Conservation (phyloP, 2,888 invertebrate species). For the Drosophila stalkeri region DNA sequence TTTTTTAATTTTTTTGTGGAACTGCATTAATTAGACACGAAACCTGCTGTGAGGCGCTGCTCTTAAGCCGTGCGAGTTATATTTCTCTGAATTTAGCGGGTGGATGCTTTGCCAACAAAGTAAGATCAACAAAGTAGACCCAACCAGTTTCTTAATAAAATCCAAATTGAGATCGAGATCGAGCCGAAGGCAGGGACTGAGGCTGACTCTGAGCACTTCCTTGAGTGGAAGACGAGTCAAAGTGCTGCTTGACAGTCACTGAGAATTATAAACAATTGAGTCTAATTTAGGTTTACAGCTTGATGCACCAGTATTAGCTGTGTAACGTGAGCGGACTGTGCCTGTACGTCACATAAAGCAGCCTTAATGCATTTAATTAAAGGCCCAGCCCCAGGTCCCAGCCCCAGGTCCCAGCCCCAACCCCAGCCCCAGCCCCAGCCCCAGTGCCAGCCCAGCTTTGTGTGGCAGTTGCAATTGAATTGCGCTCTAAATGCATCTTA, state of each 20-base stretch:
- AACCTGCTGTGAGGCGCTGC: constrained; percentile 62
- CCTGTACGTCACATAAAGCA: constrained; percentile 29
- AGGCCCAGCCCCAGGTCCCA: constrained; percentile 41
- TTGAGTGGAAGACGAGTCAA: constrained; percentile 51
- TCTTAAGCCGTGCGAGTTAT: constrained; percentile 5
- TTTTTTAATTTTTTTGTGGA: constrained; percentile 31
- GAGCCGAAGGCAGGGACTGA: constrained; percentile 23
- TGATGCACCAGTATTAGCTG: constrained; percentile 60
- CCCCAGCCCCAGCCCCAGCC: background rate
- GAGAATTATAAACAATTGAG: constrained; percentile 80
- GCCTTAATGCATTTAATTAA: constrained; percentile 71
- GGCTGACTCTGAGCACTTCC: constrained; percentile 58
- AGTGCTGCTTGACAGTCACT: constrained; percentile 47
- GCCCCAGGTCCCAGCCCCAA: too few species aligned
- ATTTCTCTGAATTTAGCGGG: constrained; percentile 63
- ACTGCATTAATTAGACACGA: constrained; percentile 72
- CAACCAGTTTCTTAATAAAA: constrained; percentile 49
- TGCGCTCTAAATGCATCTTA: constrained; percentile 54
- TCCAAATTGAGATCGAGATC: constrained; percentile 28
- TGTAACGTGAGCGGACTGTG: constrained; percentile 59
- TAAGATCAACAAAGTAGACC: constrained; percentile 2
- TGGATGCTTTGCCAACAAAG: constrained; percentile 39
- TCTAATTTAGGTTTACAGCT: constrained; percentile 74
- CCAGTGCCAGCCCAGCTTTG: background rate
- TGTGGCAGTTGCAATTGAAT: constrained; percentile 50